phyloP scores from a whole-genome alignment of 92 coral and sea anemone species.

The Scolanthus callimorphus region DNA sequence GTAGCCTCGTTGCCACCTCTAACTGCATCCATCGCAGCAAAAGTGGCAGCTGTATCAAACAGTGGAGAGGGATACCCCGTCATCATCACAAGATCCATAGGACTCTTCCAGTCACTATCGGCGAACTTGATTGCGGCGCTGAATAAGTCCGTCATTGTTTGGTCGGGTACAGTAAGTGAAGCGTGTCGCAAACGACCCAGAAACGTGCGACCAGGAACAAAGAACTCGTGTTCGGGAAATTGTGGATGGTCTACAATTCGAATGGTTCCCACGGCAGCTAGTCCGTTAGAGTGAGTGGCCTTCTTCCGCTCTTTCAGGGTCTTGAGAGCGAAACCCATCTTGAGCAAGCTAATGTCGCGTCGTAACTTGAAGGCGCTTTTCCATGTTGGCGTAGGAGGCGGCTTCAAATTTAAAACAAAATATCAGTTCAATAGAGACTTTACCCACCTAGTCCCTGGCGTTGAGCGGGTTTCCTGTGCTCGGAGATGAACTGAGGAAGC shows the following conservation, averaged over 20 bases:
- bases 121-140: conserved; percentile 73
- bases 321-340: conserved; percentile 33
- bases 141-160: conserved; percentile 61
- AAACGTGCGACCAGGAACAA: conserved; percentile 52
- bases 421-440: too few relatives aligned
- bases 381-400: conserved; percentile 54
- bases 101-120: conserved; percentile 66
- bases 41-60: too few relatives aligned
- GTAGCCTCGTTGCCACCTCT: too few relatives aligned
- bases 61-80: too few relatives aligned
- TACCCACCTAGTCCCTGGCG: too few relatives aligned
- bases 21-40: too few relatives aligned
- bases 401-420: too few relatives aligned
- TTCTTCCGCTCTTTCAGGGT: background rate
- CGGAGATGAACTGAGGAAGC: too few relatives aligned
- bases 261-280: conserved; percentile 43
- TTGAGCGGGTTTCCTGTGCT: too few relatives aligned
- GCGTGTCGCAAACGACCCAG: conserved; percentile 73
- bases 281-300: conserved; percentile 17
- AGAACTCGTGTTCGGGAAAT: conserved; percentile 84
- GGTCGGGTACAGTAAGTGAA: conserved; percentile 44
- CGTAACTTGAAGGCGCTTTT: conserved; percentile 53
- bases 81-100: conserved; percentile 71
- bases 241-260: conserved; percentile 56
- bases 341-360: conserved; percentile 36